These are phyloP conservation scores for Zele albiditarsus DNA, from an alignment of 2,888 invertebrate genomes.

Conservation along the genomic window DNA sequence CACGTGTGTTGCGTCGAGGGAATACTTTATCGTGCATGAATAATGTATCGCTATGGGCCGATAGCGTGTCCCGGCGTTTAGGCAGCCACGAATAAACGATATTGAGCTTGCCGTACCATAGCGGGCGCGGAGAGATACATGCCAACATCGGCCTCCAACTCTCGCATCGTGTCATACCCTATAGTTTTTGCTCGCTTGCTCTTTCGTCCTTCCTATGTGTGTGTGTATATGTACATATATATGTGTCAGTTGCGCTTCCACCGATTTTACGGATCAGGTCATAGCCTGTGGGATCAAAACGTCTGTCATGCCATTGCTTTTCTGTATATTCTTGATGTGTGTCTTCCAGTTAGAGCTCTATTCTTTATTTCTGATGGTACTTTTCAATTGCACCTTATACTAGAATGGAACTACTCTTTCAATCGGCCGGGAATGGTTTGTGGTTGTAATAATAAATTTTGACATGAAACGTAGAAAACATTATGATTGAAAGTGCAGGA, in stretches of 20 bases:
- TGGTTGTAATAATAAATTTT: too few relatives aligned
- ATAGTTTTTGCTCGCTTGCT: conserved; percentile 22
- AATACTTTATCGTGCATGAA: conserved; percentile 56
- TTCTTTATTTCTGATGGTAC: background rate
- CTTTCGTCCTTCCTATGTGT: background rate
- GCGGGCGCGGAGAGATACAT: background rate
- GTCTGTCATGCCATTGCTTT: conserved; percentile 7
- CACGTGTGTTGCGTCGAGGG: conserved; percentile 38
- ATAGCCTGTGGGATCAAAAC: conserved; percentile 31
- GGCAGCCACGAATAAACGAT: conserved; percentile 44
- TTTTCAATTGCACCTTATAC: background rate
- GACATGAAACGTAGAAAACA: too few relatives aligned
- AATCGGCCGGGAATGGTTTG: background rate
- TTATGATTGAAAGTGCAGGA: too few relatives aligned
- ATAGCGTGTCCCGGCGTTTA: conserved; percentile 52
- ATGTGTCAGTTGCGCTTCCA: conserved; percentile 21
- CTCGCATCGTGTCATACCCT: background rate
- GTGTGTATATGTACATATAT: background rate
- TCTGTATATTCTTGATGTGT: background rate
- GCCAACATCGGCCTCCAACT: background rate
- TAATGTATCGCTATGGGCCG: conserved; percentile 52
- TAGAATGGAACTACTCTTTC: background rate
- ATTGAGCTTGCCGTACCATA: conserved; percentile 28
- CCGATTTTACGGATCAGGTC: conserved; percentile 41
- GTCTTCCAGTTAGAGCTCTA: background rate